Evolutionary conservation across 2,797 vertebrate genomes (phyloP), one percentile per base, ranked within the genome.

Genomic region (Eidolon dupreanum): DNA sequence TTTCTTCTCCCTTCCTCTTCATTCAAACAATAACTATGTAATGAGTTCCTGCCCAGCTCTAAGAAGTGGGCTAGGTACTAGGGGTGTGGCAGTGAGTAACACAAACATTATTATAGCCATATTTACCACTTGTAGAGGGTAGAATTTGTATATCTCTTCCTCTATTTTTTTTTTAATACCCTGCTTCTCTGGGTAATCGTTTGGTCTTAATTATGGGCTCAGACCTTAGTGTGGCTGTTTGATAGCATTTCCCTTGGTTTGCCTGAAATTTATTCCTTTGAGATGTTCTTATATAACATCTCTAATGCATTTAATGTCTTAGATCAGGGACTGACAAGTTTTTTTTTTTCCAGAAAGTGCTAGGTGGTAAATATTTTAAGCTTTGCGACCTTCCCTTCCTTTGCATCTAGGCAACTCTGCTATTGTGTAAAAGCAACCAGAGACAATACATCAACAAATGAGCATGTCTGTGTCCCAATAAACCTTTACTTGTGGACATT

Each of bases 251-350:
- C 33, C 4, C n/a, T 88, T 83, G 16, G 22, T 75, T 96, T 93
- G 74, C 36, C 55, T 93, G 53, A 83, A 97, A 89, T 74, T 66
- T 55, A 51, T 81, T 93, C 88, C 53, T 95, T 81, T 83, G 81
- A 73, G 61, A 57, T 88, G 17, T 61, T 95, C 22, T 90, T 91
- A 71, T 55, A 65, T 95, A 82, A 51, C 13, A 55, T 55, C 59
- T 86, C 28, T 71, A 90, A 82, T 24, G 55, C 24, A 8, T 88
- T 94, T 75, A 55, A 22, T 10, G 19, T 65, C n/a, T 88, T 82
- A 88, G 51, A 55, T 17, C 4, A 83, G 90, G 13, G 70, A 73
- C 10, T 33, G 9, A 31, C 10, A 43, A 38, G 20, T 24, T 24
- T 38, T 68, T 12, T 70, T 77, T 74, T 78, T 33, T 26, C n/a